Percentiles rank a stretch among this genome's conserved stretches.
Evolutionary conservation across 1,140 invertebrate genomes (phyloP).

Genomic region (Asobara japonica): DNA sequence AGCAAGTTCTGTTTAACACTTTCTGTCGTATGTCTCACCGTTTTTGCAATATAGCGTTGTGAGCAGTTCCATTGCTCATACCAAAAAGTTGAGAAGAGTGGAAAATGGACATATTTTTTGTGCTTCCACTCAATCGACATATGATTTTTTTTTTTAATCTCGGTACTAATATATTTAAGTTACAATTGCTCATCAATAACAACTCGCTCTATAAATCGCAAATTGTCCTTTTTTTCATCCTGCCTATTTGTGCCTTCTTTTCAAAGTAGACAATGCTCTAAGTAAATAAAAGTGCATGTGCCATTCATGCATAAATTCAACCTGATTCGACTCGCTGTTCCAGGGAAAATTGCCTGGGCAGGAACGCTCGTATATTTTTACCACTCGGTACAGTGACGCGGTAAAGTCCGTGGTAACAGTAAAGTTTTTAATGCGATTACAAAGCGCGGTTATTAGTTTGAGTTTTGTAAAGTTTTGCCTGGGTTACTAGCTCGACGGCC

Average conservation of each 20-base stretch:
- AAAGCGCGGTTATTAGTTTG: conserved; percentile 30
- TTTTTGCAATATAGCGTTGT: no score
- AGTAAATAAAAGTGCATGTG: conserved; percentile 5
- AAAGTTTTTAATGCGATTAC: conserved; percentile 33
- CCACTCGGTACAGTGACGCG: not conserved
- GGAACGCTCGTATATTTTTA: not conserved
- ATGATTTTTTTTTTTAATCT: no score
- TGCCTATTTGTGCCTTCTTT: not conserved
- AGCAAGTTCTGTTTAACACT: no score
- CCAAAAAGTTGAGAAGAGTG: no score
- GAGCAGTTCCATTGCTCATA: no score
- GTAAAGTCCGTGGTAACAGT: conserved; percentile 4
- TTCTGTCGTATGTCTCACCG: no score
- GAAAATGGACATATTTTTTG: no score
- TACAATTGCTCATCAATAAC: conserved; percentile 30
- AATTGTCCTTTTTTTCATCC: conserved; percentile 12
- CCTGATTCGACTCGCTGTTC: not conserved
- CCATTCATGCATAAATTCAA: conserved; percentile 3
- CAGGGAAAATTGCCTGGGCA: not conserved
- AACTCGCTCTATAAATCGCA: conserved; percentile 16
- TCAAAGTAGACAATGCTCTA: not conserved
- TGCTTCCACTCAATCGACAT: no score
- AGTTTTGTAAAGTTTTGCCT: conserved; percentile 23
- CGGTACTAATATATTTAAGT: no score
- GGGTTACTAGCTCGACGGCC: not conserved